Percentiles rank a stretch among this genome's conserved stretches.
phyloP scores from a whole-genome alignment of 2,888 invertebrate species.

The Catotricha subobsoleta region DNA sequence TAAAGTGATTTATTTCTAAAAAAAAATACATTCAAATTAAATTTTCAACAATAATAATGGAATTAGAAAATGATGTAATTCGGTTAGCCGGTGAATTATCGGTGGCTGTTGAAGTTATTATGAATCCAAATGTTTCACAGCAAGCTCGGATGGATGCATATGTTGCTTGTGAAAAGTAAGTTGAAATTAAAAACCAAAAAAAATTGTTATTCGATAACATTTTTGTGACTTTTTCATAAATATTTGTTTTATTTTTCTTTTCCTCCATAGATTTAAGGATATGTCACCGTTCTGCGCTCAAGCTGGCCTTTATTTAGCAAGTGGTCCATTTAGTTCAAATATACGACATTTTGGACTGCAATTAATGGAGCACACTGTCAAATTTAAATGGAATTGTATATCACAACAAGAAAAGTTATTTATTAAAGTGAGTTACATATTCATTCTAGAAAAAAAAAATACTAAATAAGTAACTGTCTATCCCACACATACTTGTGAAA shows the following conservation, averaged over 20 bases:
- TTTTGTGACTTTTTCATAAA: conserved; percentile 13
- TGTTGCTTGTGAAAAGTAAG: conserved; percentile 55
- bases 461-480: no score
- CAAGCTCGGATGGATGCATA: conserved; percentile 64
- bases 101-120: conserved; percentile 62
- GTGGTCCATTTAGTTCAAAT: conserved; percentile 52
- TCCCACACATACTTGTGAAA: no score
- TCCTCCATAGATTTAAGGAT: conserved; percentile 48
- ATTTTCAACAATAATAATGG: neutral
- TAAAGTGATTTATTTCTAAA: no score
- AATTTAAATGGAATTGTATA: conserved; percentile 83
- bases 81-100: conserved; percentile 52
- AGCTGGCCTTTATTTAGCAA: conserved; percentile 64
- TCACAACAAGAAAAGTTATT: conserved; percentile 72
- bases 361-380: conserved; percentile 81
- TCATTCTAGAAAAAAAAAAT: no score
- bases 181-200: neutral
- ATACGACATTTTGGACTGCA: conserved; percentile 84
- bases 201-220: neutral
- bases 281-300: conserved; percentile 76
- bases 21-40: no score
- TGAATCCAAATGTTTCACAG: conserved; percentile 60
- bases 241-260: neutral
- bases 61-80: conserved; percentile 4
- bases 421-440: conserved; percentile 44